Base-by-base conservation (phyloP, 1,140 invertebrate genomes). In the Pogonus chalceus region DNA sequence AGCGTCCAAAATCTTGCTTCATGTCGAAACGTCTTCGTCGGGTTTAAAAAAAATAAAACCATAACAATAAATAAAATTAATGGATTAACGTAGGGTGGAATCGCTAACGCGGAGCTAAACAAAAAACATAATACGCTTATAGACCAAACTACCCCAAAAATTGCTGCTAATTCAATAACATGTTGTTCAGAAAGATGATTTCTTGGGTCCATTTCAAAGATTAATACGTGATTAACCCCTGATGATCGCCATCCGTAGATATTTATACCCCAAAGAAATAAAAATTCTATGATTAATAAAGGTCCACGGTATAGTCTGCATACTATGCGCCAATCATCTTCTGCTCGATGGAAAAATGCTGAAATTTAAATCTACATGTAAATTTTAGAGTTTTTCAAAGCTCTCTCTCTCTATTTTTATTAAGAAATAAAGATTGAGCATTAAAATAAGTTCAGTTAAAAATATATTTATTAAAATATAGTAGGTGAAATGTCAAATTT, bases 181-280 rank as follows among this genome's bases (percentile, higher is more conserved):
- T 98, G 90, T 65, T 98, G 95, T 65, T 98, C 94, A 0, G 94
- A 88, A 0, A 92, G 73, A 77, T 99, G 96, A 73, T 98, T 95
- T 51, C 97, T 76, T 0, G 96, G 97, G 74, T 99, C 95, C 47
- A 99, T 75, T 71, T 99, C 96, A 69, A 99, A 99, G 60, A 99
- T 99, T 0, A 99, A 79, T 0, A 99, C 96, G 71, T 99, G 97
- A 77, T 99, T 99, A 2, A 99, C 96, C 10, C 96, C 96, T 0
- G 94, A 96, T 2, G 90, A 92, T 59, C 95, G 77, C 96, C 96
- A 99, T n/a, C 94, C 94, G 71, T 98, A 97, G 16, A 92, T 95
- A 68, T 99, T 99, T 14, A 98, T 84, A 18, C 96, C 96, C 66
- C 98, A 92, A 1, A 98, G 73, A 67, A 98, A 98, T 57, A 98